Conservation (phyloP, 2,113 vertebrate species). For the Amphiprion ocellaris region DNA sequence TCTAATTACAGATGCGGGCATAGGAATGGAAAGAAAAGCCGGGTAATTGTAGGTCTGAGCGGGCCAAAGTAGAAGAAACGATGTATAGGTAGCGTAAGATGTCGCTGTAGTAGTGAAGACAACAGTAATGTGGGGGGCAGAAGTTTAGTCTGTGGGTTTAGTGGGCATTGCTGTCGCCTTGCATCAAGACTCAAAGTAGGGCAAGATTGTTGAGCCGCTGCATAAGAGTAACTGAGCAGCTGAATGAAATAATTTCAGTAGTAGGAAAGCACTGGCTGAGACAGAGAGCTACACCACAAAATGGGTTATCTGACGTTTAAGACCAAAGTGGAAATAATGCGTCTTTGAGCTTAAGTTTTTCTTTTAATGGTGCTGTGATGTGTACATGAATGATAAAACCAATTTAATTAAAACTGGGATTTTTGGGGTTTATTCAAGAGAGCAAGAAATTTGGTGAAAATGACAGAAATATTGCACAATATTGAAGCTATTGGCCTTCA, state of each 20-base stretch:
- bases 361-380: slow-evolving; percentile 31
- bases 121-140: slow-evolving; percentile 45
- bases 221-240: slow-evolving; percentile 33
- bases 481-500: slow-evolving; percentile 12
- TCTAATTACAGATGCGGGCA: slow-evolving; percentile 79
- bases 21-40: slow-evolving; percentile 66
- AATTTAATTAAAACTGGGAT: slow-evolving; percentile 20
- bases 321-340: slow-evolving; percentile 39
- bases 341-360: slow-evolving; percentile 29
- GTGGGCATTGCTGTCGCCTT: slow-evolving; percentile 39
- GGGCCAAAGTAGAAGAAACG: slow-evolving; percentile 46
- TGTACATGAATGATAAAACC: slow-evolving; percentile 31
- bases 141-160: slow-evolving; percentile 52
- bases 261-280: slow-evolving; percentile 23
- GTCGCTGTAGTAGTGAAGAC: slow-evolving; percentile 50
- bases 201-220: slow-evolving; percentile 20
- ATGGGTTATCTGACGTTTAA: slow-evolving; percentile 21
- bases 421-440: slow-evolving; percentile 29
- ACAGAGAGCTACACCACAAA: slow-evolving; percentile 5
- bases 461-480: not conserved
- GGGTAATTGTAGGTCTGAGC: slow-evolving; percentile 75
- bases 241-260: slow-evolving; percentile 39
- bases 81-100: slow-evolving; percentile 64
- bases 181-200: slow-evolving; percentile 41
- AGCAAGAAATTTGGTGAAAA: slow-evolving; percentile 9